Percentiles rank a stretch among this genome's conserved stretches.
These are phyloP conservation scores for Mycalesis mineus DNA, from an alignment of 2,888 invertebrate species.

Conservation along the genomic window DNA sequence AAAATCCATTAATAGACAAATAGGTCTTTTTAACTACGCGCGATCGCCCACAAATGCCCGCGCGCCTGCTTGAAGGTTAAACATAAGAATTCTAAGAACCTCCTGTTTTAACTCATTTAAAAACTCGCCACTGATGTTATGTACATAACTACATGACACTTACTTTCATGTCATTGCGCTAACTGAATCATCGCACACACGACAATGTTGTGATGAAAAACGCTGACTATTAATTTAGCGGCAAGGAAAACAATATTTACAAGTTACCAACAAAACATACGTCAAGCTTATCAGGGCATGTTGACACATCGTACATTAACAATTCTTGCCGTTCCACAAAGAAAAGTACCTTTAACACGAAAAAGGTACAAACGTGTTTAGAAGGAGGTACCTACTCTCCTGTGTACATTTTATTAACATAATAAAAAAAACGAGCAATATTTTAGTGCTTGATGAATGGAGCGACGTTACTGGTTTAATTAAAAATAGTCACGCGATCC, in stretches of 20 bases:
- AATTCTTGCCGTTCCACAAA: constrained; percentile 14
- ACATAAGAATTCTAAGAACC: no score
- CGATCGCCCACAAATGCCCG: no score
- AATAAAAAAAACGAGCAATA: constrained; percentile 31
- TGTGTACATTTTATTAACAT: constrained; percentile 33
- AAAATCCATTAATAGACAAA: no score
- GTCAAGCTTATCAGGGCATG: constrained; percentile 25
- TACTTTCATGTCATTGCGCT: no score
- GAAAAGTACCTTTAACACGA: constrained; percentile 22
- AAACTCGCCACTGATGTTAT: no score
- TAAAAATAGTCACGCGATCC: constrained; percentile 43
- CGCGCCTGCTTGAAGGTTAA: no score
- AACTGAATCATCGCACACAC: neutral
- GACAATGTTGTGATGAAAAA: neutral
- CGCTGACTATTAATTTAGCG: constrained; percentile 1
- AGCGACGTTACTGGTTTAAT: constrained; percentile 37
- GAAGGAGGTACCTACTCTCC: neutral
- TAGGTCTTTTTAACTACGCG: no score
- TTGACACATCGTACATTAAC: constrained; percentile 20
- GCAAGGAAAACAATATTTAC: neutral
- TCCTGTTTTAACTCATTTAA: no score
- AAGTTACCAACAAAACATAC: neutral
- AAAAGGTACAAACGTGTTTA: constrained; percentile 15
- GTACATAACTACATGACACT: no score
- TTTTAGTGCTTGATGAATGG: constrained; percentile 33